Base-by-base conservation (phyloP, 1,140 invertebrate genomes). In the Trissolcus basalis region DNA sequence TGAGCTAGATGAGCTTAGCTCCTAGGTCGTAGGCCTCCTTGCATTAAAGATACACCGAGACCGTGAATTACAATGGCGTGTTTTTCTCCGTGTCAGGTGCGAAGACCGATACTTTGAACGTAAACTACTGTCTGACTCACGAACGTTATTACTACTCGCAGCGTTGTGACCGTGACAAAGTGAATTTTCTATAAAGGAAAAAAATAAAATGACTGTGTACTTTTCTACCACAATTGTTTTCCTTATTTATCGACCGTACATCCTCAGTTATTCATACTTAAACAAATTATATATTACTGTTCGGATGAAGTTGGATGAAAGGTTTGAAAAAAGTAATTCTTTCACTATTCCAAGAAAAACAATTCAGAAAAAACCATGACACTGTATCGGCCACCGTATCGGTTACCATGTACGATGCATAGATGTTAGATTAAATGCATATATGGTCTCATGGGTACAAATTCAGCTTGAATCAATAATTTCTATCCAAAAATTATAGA, bases 1-100 rank as follows among this genome's bases (percentile, higher is more conserved):
- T 72, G 79, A 60, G 77, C 54, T 58, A 78, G 80, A 80, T 77
- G 78, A 84, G 60, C 65, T 55, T 67, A 56, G 76, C 65, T 76
- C 64, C 33, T 75, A 61, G 79, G 81, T 81, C 82, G 80, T 78
- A 81, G 80, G 81, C 80, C 82, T 85, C 74, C 73, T 74, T 77
- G 51, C 75, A 83, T 85, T 81, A 83, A 84, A 85, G 78, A 83
- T 83, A 79, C 64, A 43, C 44, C 35, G 19, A 36, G 54, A 41
- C 39, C 63, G 48, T 27, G 67, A 53, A 67, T 70, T 58, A 67
- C 58, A 59, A 53, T 59, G 32, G 43, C 9, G 36, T 39, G 45
- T 47, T 35, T 27, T 27, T 27, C 6, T 48, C 15, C 32, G 32
- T 53, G 69, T 72, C 75, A 64, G 75, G 68, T 72, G 68, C 13